Evolutionary conservation across 2,113 vertebrate genomes (phyloP), one percentile per base, ranked within the genome.

Genomic region (Hystrix cristata): DNA sequence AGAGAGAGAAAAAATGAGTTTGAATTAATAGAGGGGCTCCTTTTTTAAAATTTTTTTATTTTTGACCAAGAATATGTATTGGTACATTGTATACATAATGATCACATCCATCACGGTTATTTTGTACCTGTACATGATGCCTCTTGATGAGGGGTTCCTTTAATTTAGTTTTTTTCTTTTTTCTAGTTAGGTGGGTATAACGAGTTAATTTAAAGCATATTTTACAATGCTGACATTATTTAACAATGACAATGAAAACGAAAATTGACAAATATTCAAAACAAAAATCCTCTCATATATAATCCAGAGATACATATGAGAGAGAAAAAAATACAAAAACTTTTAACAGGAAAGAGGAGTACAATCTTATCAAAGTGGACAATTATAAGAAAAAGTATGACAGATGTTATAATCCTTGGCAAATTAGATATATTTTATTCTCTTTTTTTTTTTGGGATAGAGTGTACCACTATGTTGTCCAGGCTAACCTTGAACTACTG

Each of bases 211-310:
- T 29, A 80, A 1, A 84, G 34, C 3, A 48, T 64, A 34, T 88
- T 79, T 87, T 85, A 87, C 64, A 87, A 84, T 67, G 34, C 67
- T 96, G 23, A 29, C 15, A 25, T 13, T 90, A 25, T 76, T 76
- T 91, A 51, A 87, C 18, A 84, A 1, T 65, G 46, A 88, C 46
- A 82, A 55, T 60, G 29, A 59, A 91, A 95, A 95, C 11, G 96
- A 90, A 93, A 71, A 67, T 19, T 43, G 6, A 95, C 7, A 97
- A 92, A 90, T 31, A 59, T 29, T 72, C 13, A 27, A 93, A 96
- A 96, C 21, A 97, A 94, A 95, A 94, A 79, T 13, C 21, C 5
- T 89, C 46, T 89, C 67, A 64, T 4, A 72, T 19, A 76, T 46
- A 62, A 11, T 8, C 3, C 27, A 95, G 38, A 92, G 34, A 87